Evolutionary conservation across 2,888 invertebrate species (phyloP), one percentile per base, ranked within the genome.

Genomic region (Gordius sp.): DNA sequence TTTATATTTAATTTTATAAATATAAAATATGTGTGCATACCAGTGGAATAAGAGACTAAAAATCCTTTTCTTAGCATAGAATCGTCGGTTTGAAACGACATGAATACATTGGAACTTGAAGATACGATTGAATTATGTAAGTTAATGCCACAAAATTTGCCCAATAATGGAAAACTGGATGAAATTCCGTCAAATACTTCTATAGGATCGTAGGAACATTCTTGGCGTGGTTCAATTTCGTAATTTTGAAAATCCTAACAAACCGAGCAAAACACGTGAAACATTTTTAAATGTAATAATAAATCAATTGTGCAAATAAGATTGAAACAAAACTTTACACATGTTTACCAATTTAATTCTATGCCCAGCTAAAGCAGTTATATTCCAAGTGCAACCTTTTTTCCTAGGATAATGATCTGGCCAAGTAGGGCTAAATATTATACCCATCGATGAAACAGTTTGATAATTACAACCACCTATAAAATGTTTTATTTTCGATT

Each of bases 331-430:
- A 59, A n/a, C 41, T n/a, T n/a, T n/a, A n/a, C n/a, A n/a, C 16
- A 28, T 28, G 47, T 63, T 59, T 61, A 77, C 81, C 64, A 97
- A 72, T 71, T 86, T 84, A 60, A 93, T 82, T 55, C 91, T 76
- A 69, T 93, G 93, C 1, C 93, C 93, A 0, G 87, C 85, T 0
- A 86, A 89, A 0, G 91, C 89, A 1, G 80, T 80, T 67, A 97
- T 84, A 64, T 87, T 83, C 93, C 93, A 97, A 4, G 89, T 82
- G 68, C 97, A 97, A 68, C 89, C 87, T 65, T 87, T 81, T 64
- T 81, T 74, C 57, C 82, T 76, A 41, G 86, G 82, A 69, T 89
- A 89, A 59, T 63, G 62, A 62, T 82, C 80, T 0, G 87, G 87
- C 68, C 81, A 86, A 69, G 85, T 86, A 0, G 87, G 87, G 65